These are phyloP conservation scores for Tauraco hartlaubi DNA, from an alignment of 2,797 vertebrate genomes.

Conservation along the genomic window DNA sequence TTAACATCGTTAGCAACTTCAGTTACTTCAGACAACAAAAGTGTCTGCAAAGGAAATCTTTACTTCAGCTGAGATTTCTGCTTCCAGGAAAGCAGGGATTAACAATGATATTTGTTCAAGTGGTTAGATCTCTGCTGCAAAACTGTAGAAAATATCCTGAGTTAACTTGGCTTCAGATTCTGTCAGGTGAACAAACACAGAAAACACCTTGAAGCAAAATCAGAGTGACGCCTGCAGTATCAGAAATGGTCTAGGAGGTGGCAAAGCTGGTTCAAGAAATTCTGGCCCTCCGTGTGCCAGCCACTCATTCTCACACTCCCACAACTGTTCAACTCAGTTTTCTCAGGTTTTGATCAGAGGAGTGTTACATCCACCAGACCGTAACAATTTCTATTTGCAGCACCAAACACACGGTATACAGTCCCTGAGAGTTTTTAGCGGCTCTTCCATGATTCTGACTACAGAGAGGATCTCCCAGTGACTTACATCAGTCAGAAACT, in stretches of 20 bases:
- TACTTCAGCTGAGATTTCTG: not conserved
- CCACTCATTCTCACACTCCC: not conserved
- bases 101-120: not conserved
- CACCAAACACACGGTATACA: not conserved
- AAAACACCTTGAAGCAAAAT: not conserved
- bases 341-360: not conserved
- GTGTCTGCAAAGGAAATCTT: not conserved
- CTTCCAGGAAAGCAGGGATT: not conserved
- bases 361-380: not conserved
- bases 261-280: not conserved
- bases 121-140: not conserved
- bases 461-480: not conserved
- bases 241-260: not conserved
- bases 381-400: not conserved
- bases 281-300: not conserved
- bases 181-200: not conserved
- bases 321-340: not conserved
- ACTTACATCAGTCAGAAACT: not conserved
- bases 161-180: not conserved
- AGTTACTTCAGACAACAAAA: not conserved
- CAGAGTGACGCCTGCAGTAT: not conserved
- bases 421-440: not conserved
- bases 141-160: not conserved
- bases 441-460: not conserved
- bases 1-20: not conserved